Percentiles rank a stretch among this genome's conserved stretches.
Evolutionary conservation across 2,797 vertebrate genomes (phyloP).

Genomic region (Lepidocolaptes lacrymiger): DNA sequence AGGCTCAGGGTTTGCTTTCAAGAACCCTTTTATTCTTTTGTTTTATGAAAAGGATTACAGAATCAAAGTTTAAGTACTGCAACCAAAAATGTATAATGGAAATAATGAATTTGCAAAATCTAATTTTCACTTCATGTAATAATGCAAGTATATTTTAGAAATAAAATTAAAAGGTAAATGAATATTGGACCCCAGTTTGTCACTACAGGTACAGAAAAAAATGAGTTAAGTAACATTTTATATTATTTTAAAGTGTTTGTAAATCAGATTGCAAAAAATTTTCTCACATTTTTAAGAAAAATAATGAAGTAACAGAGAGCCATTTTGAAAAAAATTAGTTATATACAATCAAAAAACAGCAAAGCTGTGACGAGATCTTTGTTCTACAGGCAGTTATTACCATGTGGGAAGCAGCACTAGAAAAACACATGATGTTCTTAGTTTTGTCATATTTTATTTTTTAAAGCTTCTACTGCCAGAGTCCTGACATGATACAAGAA

Average conservation of each 20-base stretch:
- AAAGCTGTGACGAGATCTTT: background rate
- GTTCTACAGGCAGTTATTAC: background rate
- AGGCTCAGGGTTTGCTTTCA: background rate
- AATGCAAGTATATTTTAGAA: background rate
- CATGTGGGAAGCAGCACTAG: background rate
- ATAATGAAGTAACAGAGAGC: background rate
- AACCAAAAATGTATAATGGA: background rate
- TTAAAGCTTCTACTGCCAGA: background rate
- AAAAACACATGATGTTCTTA: background rate
- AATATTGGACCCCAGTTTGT: background rate
- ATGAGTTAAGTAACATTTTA: background rate
- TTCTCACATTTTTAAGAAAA: background rate
- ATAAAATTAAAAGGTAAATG: background rate
- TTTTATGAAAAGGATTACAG: background rate
- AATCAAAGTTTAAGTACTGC: background rate
- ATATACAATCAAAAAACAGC: background rate
- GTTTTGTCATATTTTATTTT: background rate
- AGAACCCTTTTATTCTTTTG: background rate
- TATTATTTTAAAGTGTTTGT: background rate
- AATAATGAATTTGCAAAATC: background rate
- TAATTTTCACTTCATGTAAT: background rate
- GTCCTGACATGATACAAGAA: background rate
- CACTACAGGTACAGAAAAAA: background rate
- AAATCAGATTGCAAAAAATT: background rate
- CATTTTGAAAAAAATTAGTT: background rate